Conservation (phyloP, 2,797 vertebrate genomes). For the Clarias platycephalus region DNA sequence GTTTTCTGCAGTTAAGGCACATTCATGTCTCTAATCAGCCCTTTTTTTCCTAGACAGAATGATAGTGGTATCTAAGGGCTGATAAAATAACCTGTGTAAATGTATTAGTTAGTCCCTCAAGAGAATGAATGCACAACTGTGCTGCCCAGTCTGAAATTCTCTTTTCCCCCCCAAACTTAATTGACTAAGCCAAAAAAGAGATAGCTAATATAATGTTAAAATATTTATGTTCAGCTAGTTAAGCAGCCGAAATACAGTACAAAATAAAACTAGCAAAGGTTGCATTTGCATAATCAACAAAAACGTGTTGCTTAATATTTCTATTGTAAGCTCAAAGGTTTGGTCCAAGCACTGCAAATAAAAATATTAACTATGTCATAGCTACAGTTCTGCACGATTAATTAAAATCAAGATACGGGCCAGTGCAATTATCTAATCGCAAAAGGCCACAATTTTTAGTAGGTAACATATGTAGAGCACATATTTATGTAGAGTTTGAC, state of each 20-base stretch:
- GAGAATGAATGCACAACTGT: not conserved
- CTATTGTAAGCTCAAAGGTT: not conserved
- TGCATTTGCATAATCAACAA: not conserved
- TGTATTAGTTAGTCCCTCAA: not conserved
- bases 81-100: not conserved
- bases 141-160: not conserved
- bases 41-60: not conserved
- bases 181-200: not conserved
- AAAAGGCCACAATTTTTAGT: no score
- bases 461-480: no score
- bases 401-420: no score
- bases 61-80: no score
- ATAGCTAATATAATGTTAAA: not conserved
- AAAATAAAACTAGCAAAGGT: not conserved
- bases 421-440: no score
- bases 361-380: not conserved
- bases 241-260: not conserved
- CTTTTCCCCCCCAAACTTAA: not conserved
- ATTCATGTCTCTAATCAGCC: not conserved
- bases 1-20: not conserved
- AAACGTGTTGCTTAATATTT: not conserved
- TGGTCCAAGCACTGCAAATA: no score
- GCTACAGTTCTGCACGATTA: no score
- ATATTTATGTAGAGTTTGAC: no score
- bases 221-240: not conserved